These are phyloP conservation scores for Neoitamus cyanurus DNA, from an alignment of 2,888 invertebrate genomes.

Conservation along the genomic window DNA sequence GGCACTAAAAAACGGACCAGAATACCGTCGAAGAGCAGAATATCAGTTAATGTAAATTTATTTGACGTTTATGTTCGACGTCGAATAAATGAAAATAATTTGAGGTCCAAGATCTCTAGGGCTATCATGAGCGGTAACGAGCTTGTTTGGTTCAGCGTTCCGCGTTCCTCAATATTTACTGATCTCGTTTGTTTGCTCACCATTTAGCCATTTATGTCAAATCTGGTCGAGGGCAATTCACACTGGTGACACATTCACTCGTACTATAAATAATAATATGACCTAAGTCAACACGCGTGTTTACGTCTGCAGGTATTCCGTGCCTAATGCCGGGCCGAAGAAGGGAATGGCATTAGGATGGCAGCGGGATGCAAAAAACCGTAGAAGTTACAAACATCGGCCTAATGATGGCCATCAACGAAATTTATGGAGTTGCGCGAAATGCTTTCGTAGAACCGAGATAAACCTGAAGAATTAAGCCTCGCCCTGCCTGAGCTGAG, in stretches of 20 bases:
- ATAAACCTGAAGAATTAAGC: not conserved
- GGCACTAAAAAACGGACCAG: not conserved
- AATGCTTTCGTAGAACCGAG: conserved; percentile 3
- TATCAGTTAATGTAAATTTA: not conserved
- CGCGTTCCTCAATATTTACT: not conserved
- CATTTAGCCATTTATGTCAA: conserved; percentile 3
- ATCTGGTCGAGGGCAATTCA: not conserved
- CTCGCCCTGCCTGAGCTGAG: not conserved
- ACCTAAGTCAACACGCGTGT: conserved; percentile 1
- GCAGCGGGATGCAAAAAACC: not conserved
- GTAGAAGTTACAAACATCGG: not conserved
- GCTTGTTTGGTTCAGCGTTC: not conserved
- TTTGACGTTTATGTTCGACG: not conserved
- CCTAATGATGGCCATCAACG: conserved; percentile 9
- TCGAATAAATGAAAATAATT: not conserved
- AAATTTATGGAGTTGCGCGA: conserved; percentile 19
- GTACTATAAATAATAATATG: not conserved
- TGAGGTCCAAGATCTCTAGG: not conserved
- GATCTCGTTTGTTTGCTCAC: not conserved
- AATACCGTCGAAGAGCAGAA: not conserved
- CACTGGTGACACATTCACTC: not conserved
- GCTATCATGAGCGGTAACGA: not conserved
- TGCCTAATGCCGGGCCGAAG: not conserved
- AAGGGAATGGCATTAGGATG: not conserved
- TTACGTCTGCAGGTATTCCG: not conserved